Evolutionary conservation across 2,888 invertebrate species (phyloP), one percentile per base, ranked within the genome.

Genomic region (Acrobasis consociella): DNA sequence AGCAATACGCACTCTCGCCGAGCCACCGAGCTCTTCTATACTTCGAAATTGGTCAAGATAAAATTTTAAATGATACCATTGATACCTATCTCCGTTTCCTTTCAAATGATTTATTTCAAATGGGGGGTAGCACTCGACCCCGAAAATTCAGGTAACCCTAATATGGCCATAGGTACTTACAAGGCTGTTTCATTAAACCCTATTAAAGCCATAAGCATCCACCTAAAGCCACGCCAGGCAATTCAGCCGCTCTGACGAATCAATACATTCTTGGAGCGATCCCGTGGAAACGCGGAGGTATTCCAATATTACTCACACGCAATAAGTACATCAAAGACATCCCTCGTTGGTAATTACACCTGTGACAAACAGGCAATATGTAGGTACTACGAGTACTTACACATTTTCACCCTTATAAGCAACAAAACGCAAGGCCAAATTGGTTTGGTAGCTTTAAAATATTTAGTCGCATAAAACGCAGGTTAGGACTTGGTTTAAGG

Each of bases 301-400:
- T 51, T 51, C 51, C 51, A 51, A 51, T 51, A 17, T 51, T 51
- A 50, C 50, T 50, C 17, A 51, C 51, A 51, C 51, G 51, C 15
- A 49, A 15, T 11, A 51, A 9, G 9, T 22, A 51, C 51, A 51
- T 51, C 51, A 51, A 51, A 51, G 51, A 22, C 17, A 51, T 51
- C 22, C 51, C 17, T 17, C 51, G 22, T 51, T 22, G n/a, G 51
- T 51, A 51, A 51, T 51, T 51, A 51, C 51, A 51, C 51, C 46
- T 46, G 46, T 46, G 46, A 13, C 46, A 46, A 46, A 46, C n/a
- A 13, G 46, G 13, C 2, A 11, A 11, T 13, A 31, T 31, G 31
- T 46, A 46, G 13, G 46, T 46, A 46, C 46, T 10, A 42, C 13
- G 11, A 11, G 11, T 13, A 46, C 31, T 31, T 31, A 46, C n/a